phyloP scores from a whole-genome alignment of 2,888 invertebrate genomes.

The Drosophila infuscata region DNA sequence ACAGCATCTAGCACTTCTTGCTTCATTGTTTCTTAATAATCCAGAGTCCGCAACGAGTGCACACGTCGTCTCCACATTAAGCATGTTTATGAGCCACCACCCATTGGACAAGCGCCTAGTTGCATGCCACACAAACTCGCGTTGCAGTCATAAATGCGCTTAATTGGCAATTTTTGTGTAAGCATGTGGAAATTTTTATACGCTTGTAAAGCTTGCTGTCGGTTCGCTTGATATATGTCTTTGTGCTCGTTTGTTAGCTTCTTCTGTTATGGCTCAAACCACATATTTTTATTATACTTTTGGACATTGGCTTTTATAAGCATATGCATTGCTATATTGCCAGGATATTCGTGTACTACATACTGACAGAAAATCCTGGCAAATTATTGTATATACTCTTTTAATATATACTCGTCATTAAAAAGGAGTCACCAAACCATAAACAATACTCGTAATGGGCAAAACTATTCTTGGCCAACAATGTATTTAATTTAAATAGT shows the following conservation, averaged over 20 bases:
- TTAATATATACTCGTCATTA: background rate
- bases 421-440: background rate
- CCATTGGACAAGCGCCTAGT: conserved; percentile 1
- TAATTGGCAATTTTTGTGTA: conserved; percentile 78
- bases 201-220: conserved; percentile 47
- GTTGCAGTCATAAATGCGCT: conserved; percentile 77
- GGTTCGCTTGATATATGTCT: conserved; percentile 38
- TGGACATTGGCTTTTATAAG: background rate
- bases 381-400: background rate
- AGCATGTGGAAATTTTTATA: conserved; percentile 73
- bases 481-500: background rate
- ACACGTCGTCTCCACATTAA: conserved; percentile 73
- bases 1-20: background rate
- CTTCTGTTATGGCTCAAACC: conserved; percentile 17
- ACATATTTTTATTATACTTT: conserved; percentile 18
- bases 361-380: background rate
- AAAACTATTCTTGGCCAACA: background rate
- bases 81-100: conserved; percentile 61
- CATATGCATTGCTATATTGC: background rate
- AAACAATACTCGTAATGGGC: background rate
- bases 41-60: conserved; percentile 55
- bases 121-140: conserved; percentile 3
- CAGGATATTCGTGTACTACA: background rate
- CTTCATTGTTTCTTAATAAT: conserved; percentile 80
- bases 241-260: background rate